Evolutionary conservation across 2,888 invertebrate species (phyloP), one percentile per base, ranked within the genome.

Genomic region (Lampropteryx suffumata): DNA sequence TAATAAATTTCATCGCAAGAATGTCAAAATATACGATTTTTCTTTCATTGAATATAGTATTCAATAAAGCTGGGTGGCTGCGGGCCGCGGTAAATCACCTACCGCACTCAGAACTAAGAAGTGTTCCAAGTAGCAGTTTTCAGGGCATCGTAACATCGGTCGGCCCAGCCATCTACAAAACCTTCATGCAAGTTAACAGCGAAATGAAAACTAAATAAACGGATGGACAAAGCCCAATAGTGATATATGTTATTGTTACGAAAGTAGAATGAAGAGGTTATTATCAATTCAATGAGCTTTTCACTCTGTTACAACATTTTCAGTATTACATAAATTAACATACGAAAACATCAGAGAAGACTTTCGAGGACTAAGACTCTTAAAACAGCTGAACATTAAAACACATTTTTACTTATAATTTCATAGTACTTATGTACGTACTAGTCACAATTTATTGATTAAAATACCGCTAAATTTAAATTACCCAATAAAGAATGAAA

Each of bases 1-100:
- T 76, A 74, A 81, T 87, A 87, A 87, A 88, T 87, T 81, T 64
- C 55, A 62, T 68, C 69, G 65, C 69, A 67, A 71, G 62, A 70
- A 78, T 67, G 76, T 85, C 82, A 86, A 84, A 85, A 87, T 83
- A 77, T 81, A 79, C 80, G 82, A 84, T 80, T 84, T 84, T 84
- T 85, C 87, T 84, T 82, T 78, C 74, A 81, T 72, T 76, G 79
- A 77, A 76, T 66, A 69, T 70, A 75, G 80, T 79, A 81, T 87
- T 88, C 84, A 85, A 87, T 87, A 87, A 84, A 75, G 77, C 72
- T 68, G 67, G 70, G 62, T 17, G 67, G 63, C 68, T 63, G 60
- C 68, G 70, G 67, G 64, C 73, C 68, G 69, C 75, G 63, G 79
- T 88, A 88, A 87, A 88, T 87, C 88, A 86, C 77, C 55, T 67